Evolutionary conservation across 37 sponge, comb jelly and placozoan genomes (phyloP), one percentile per base, ranked within the genome.

Genomic region (Crambe crambe): DNA sequence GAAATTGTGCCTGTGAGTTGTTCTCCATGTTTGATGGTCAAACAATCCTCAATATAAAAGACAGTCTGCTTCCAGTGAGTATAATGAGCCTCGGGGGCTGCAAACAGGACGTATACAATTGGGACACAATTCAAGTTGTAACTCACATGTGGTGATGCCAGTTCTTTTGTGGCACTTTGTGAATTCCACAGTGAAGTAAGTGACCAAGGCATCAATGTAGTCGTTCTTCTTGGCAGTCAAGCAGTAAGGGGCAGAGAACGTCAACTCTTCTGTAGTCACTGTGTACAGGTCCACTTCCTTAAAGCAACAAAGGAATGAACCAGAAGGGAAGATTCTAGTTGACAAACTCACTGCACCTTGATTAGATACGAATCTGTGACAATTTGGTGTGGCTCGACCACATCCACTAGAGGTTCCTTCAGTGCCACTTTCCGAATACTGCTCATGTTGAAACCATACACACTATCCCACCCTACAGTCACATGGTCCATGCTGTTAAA

Each of bases 51-150:
- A 71, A 98, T 59, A 83, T 98, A 98, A 86, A 98, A 98, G 75
- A 98, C 98, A 0, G 98, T 98, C 90, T 98, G 98, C 67, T 98
- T 98, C 98, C 98, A 98, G 84, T 98, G 98, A 8, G 98, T 98
- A 91, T 98, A 98, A 25, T 84, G 78, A 39, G 89, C 74, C 54
- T 87, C 85, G 37, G 95, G 95, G 22, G 94, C 91, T 39, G 58
- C 23, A 31, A 10, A 38, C n/a, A n/a, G n/a, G n/a, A n/a, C n/a
- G n/a, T n/a, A n/a, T n/a, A n/a, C n/a, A n/a, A n/a, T n/a, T n/a
- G n/a, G n/a, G n/a, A n/a, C n/a, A n/a, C n/a, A n/a, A n/a, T n/a
- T n/a, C n/a, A n/a, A n/a, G n/a, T n/a, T 20, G 34, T 15, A 3
- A 81, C 87, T 74, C 39, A 95, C 95, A 76, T 2, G 97, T 97